A percentile compares a stretch with the other conserved stretches of the same genome.
These are phyloP conservation scores for Aspidapion aeneum DNA, from an alignment of 2,888 invertebrate species.

Conservation along the genomic window DNA sequence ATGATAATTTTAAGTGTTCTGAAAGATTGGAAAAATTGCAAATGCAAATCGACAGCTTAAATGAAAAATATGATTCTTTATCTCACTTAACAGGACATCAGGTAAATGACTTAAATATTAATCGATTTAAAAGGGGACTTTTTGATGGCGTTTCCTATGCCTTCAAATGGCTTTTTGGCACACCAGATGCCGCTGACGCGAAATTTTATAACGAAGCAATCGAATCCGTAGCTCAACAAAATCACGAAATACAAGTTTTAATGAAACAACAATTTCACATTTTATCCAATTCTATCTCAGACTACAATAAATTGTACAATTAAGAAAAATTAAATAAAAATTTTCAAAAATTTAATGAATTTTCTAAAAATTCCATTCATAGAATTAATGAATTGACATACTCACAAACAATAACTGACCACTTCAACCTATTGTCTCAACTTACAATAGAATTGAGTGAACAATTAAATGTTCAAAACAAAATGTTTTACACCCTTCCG, in stretches of 20 bases:
- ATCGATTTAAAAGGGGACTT: not conserved
- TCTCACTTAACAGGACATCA: slow-evolving; percentile 1
- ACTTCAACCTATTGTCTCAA: slow-evolving; percentile 23
- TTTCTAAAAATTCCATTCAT: slow-evolving; percentile 9
- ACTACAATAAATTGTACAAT: slow-evolving; percentile 27
- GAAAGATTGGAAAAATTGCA: slow-evolving; percentile 1
- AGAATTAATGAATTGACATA: slow-evolving; percentile 6
- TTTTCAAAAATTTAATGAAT: slow-evolving; percentile 23
- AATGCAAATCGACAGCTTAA: not conserved
- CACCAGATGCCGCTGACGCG: slow-evolving; percentile 22
- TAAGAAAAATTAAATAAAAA: slow-evolving; percentile 24
- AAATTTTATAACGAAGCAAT: slow-evolving; percentile 19
- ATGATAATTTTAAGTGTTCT: not conserved
- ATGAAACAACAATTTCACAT: slow-evolving; percentile 30
- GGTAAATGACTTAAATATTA: not conserved
- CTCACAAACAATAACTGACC: slow-evolving; percentile 20
- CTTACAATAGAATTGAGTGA: slow-evolving; percentile 15
- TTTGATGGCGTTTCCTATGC: slow-evolving; percentile 17
- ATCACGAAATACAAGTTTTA: not conserved
- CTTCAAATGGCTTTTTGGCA: slow-evolving; percentile 21
- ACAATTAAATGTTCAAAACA: slow-evolving; percentile 15
- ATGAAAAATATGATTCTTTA: not conserved
- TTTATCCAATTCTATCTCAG: slow-evolving; percentile 25
- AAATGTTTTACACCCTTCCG: slow-evolving; percentile 23
- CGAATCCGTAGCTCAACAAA: slow-evolving; percentile 9